Evolutionary conservation across 2,888 invertebrate genomes (phyloP), one percentile per base, ranked within the genome.

Genomic region (Acrobasis consociella): DNA sequence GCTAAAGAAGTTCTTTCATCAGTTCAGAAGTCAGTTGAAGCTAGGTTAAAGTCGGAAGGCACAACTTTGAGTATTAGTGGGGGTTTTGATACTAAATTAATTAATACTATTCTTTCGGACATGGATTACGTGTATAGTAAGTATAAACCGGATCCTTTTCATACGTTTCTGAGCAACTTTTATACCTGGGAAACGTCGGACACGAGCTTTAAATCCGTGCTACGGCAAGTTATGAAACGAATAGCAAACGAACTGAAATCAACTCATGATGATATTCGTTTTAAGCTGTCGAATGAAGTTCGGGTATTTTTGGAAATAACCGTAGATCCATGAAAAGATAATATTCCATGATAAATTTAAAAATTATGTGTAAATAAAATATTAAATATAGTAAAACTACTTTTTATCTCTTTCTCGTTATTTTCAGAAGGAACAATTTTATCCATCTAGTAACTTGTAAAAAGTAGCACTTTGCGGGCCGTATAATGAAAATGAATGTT

Each of bases 51-150:
- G 16, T 63, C 69, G 9, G 49, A 79, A 9, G 53, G 69, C 37
- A 64, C 55, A 0, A 68, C 76, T 22, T 66, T 56, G 22, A 69
- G 74, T 10, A 52, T 64, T 2, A 60, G 64, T 5, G 69, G 73
- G 15, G 78, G 77, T 0, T 75, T 75, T 42, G 87, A 89, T 10
- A 73, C 81, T 2, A 71, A 80, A 38, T 64, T 90, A 49, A 68
- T 86, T 0, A 74, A 86, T 52, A 72, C 72, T 0, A 87, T 89
- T 64, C 65, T 90, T 8, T 88, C 89, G 5, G 89, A 90, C 65
- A 70, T 90, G 74, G 89, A 90, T 66, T 78, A 83, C 55, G 72
- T 85, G 51, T 89, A 82, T 42, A 75, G 75, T 49, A 77, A 71
- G 13, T 67, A 71, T 0, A 81, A 74, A 22, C 58, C 68, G 0